phyloP scores from a whole-genome alignment of 2,888 invertebrate genomes.

The Pheosia tremula region DNA sequence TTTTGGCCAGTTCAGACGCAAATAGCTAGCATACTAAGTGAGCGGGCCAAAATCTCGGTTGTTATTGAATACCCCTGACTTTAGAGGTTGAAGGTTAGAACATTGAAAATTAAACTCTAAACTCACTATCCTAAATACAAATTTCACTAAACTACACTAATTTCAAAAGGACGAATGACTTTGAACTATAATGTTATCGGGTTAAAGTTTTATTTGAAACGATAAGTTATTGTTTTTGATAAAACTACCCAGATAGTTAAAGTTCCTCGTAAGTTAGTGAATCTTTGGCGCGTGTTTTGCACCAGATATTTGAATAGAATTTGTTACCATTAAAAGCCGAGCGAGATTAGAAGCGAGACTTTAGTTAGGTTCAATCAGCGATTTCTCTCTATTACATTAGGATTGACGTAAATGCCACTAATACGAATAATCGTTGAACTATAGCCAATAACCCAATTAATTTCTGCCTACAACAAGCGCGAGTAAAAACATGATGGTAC shows the following conservation, averaged over 20 bases:
- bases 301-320: slow-evolving; percentile 45
- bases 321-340: slow-evolving; percentile 19
- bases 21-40: slow-evolving; percentile 60
- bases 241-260: slow-evolving; percentile 44
- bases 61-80: slow-evolving; percentile 43
- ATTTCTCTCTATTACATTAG: too few species aligned
- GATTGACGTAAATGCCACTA: too few species aligned
- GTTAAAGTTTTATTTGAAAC: slow-evolving; percentile 8
- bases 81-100: slow-evolving; percentile 24
- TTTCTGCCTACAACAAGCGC: too few species aligned
- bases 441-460: too few species aligned
- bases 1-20: slow-evolving; percentile 40
- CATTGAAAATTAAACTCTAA: slow-evolving; percentile 50
- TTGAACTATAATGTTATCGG: slow-evolving; percentile 18
- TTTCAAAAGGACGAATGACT: slow-evolving; percentile 12
- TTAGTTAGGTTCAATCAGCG: too few species aligned
- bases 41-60: slow-evolving; percentile 52
- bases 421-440: too few species aligned
- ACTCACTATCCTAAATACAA: slow-evolving; percentile 33
- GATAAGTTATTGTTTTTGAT: background rate
- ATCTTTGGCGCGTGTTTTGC: slow-evolving; percentile 38
- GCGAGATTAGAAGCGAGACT: too few species aligned
- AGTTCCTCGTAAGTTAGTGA: slow-evolving; percentile 46
- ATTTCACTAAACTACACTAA: slow-evolving; percentile 34
- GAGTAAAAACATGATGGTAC: too few species aligned